Conservation (phyloP, 1,140 invertebrate genomes). For the Teleogryllus occipitalis region DNA sequence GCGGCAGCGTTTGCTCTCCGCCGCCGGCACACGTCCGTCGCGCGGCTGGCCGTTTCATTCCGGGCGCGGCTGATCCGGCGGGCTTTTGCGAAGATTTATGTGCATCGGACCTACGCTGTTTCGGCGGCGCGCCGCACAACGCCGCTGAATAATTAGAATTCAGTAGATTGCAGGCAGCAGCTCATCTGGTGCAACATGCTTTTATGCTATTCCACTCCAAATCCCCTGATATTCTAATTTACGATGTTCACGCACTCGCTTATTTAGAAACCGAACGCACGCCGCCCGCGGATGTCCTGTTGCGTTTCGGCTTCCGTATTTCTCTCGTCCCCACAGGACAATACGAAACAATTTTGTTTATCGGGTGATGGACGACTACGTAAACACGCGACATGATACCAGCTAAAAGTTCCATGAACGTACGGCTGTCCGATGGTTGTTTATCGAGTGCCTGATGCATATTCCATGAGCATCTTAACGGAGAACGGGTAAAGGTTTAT, state of each 20-base stretch:
- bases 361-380: too few relatives aligned
- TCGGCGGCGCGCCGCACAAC: background rate
- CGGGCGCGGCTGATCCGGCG: background rate
- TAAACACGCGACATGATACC: too few relatives aligned
- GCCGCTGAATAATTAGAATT: background rate
- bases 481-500: too few relatives aligned
- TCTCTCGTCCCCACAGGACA: background rate
- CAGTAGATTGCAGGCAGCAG: constrained; percentile 3
- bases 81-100: background rate
- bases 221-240: background rate
- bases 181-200: background rate
- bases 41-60: background rate
- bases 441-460: too few relatives aligned
- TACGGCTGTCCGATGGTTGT: too few relatives aligned
- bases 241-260: background rate
- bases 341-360: too few relatives aligned
- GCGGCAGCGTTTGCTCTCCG: background rate
- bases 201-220: background rate
- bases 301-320: background rate
- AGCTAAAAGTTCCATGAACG: too few relatives aligned
- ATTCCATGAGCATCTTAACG: too few relatives aligned
- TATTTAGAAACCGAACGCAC: background rate
- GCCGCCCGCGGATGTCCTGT: background rate
- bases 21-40: background rate
- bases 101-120: background rate